Base-by-base conservation (phyloP, 1,140 invertebrate genomes). In the Drosophila auraria region DNA sequence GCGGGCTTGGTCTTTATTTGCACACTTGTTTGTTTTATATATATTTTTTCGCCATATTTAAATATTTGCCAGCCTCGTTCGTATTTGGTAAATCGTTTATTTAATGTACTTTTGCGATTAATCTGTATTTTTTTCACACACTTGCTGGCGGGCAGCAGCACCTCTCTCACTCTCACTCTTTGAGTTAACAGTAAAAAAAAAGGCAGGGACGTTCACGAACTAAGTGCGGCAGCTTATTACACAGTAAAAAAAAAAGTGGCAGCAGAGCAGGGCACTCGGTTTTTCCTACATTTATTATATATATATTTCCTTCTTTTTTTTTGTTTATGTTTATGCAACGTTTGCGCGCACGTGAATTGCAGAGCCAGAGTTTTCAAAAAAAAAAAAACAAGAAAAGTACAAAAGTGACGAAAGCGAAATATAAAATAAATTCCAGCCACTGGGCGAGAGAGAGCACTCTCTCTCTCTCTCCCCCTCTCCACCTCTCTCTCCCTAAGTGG, bases 251-350 rank as follows among this genome's bases (percentile, higher is more conserved):
- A 50, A 51, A 42, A 1, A 12, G n/a, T 30, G 8, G 36, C 17
- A 57, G 51, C 61, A 27, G 23, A 42, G 51, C 54, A 23, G 47
- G 47, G 58, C 58, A 27, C n/a, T 60, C 2, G 20, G n/a, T 49
- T n/a, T 20, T 59, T n/a, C 8, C n/a, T 27, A 40, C 40, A n/a
- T 23, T 17, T 11, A 3, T 2, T 30, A 30, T 30, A 30, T 7
- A 30, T 33, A 9, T 11, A 36, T 38, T 36, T 12, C 17, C 27
- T n/a, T 17, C 11, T 36, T 14, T 4, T 11, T 17, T 15, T 53
- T 78, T 81, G 59, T 78, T 83, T 73, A 77, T 83, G 63, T 87
- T 83, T 87, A 89, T 78, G 84, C 86, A 83, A 83, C 60, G 51
- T 63, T 71, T 51, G 59, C 66, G 83, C 63, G 83, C 83, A 82